phyloP scores from a whole-genome alignment of 2,888 invertebrate genomes.

The Nymphalis polychloros region DNA sequence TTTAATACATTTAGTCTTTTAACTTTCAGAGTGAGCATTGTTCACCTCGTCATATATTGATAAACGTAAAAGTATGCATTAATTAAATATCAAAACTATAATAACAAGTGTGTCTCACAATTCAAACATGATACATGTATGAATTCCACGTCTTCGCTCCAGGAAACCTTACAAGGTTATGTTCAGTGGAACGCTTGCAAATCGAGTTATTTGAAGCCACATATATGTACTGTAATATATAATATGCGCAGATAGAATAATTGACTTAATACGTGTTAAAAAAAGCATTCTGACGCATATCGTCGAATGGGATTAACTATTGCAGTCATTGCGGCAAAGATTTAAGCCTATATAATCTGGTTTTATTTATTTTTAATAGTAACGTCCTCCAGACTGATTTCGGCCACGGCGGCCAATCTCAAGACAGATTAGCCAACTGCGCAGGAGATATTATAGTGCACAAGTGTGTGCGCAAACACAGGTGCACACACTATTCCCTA shows the following conservation, averaged over 20 bases:
- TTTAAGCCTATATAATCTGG: background rate
- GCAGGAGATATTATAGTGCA: too few relatives aligned
- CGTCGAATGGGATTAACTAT: slow-evolving; percentile 15
- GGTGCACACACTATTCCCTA: too few relatives aligned
- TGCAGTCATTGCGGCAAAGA: slow-evolving; percentile 20
- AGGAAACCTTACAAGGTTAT: slow-evolving; percentile 64
- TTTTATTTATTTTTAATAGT: background rate
- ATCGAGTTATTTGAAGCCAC: slow-evolving; percentile 74
- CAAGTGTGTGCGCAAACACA: too few relatives aligned
- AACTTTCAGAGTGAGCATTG: too few relatives aligned
- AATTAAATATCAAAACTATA: too few relatives aligned
- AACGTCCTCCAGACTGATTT: too few relatives aligned
- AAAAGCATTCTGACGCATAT: slow-evolving; percentile 27
- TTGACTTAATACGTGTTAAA: slow-evolving; percentile 26
- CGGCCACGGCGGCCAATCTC: too few relatives aligned
- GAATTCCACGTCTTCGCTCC: slow-evolving; percentile 42
- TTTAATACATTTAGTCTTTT: too few relatives aligned
- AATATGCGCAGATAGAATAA: slow-evolving; percentile 23
- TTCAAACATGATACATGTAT: background rate
- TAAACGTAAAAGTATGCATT: too few relatives aligned
- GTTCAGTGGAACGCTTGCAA: slow-evolving; percentile 61
- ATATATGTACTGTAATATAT: slow-evolving; percentile 53
- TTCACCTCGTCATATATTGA: too few relatives aligned
- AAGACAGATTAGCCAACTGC: too few relatives aligned
- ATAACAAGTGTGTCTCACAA: too few relatives aligned